phyloP scores from a whole-genome alignment of 2,888 invertebrate species.

The Agrenia bidenticulata region DNA sequence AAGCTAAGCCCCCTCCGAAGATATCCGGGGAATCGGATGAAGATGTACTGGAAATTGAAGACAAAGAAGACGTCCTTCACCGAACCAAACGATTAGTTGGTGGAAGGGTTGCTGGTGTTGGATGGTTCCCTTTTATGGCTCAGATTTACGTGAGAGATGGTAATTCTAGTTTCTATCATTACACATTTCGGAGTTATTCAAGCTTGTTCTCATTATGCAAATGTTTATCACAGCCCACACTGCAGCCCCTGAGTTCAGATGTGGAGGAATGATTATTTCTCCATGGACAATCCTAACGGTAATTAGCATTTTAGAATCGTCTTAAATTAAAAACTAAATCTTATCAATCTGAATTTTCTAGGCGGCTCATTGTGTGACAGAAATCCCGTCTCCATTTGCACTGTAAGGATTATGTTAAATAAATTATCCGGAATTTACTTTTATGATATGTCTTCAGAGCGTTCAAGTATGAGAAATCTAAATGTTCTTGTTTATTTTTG shows the following conservation, averaged over 20 bases:
- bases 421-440: not conserved
- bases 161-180: slow-evolving; percentile 2
- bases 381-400: slow-evolving; percentile 58
- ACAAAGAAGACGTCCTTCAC: not conserved
- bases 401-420: slow-evolving; percentile 27
- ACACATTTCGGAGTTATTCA: too few relatives aligned
- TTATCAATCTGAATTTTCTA: too few relatives aligned
- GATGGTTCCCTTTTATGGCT: slow-evolving; percentile 41
- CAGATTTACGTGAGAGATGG: slow-evolving; percentile 39
- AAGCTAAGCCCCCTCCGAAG: not conserved
- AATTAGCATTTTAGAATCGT: too few relatives aligned
- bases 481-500: not conserved
- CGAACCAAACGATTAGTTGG: slow-evolving; percentile 40
- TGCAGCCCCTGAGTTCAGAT: slow-evolving; percentile 75
- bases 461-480: too few relatives aligned
- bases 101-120: slow-evolving; percentile 26
- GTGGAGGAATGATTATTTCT: slow-evolving; percentile 83
- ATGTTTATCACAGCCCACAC: slow-evolving; percentile 5
- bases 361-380: slow-evolving; percentile 89
- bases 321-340: too few relatives aligned
- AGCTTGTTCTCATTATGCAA: too few relatives aligned
- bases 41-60: not conserved
- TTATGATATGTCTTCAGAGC: not conserved
- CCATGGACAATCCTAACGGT: slow-evolving; percentile 72
- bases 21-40: not conserved